phyloP scores from a whole-genome alignment of 1,140 invertebrate species.

The Elymnias hypermnestra region DNA sequence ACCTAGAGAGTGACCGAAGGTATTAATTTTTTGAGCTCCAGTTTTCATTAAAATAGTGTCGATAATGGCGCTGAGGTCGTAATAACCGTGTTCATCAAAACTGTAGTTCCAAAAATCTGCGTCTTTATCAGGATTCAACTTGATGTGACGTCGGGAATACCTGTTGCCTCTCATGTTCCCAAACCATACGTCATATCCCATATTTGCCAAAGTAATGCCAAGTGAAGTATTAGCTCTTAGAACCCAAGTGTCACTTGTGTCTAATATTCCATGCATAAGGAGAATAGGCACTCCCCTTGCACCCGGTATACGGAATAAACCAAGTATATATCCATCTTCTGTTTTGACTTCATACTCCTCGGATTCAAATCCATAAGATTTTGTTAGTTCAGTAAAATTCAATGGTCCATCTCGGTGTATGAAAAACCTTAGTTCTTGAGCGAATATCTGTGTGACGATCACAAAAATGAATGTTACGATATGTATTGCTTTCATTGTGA shows the following conservation, averaged over 20 bases:
- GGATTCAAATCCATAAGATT: slow-evolving; percentile 68
- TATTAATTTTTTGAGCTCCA: slow-evolving; percentile 56
- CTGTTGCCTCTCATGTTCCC: slow-evolving; percentile 82
- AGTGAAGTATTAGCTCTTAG: slow-evolving; percentile 72
- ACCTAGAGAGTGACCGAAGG: slow-evolving; percentile 74
- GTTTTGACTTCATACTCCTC: slow-evolving; percentile 75
- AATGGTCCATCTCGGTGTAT: not conserved
- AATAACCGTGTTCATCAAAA: slow-evolving; percentile 78
- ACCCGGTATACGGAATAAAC: slow-evolving; percentile 78
- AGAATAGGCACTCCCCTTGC: slow-evolving; percentile 62
- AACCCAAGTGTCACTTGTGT: slow-evolving; percentile 80
- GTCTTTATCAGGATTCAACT: slow-evolving; percentile 58
- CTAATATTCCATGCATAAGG: slow-evolving; percentile 84
- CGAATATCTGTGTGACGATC: no score
- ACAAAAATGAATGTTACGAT: no score
- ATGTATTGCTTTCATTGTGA: not conserved
- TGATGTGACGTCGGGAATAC: slow-evolving; percentile 78
- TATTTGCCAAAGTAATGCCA: slow-evolving; percentile 43
- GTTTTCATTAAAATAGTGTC: slow-evolving; percentile 77
- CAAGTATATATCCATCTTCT: slow-evolving; percentile 82
- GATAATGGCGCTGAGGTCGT: slow-evolving; percentile 81
- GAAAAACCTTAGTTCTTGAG: not conserved
- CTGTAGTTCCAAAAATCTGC: slow-evolving; percentile 77
- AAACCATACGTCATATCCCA: slow-evolving; percentile 83
- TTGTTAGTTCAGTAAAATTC: slow-evolving; percentile 36